A percentile compares a stretch with the other conserved stretches of the same genome.
These are phyloP conservation scores for Callosobruchus maculatus DNA, from an alignment of 2,888 invertebrate genomes.

Conservation along the genomic window DNA sequence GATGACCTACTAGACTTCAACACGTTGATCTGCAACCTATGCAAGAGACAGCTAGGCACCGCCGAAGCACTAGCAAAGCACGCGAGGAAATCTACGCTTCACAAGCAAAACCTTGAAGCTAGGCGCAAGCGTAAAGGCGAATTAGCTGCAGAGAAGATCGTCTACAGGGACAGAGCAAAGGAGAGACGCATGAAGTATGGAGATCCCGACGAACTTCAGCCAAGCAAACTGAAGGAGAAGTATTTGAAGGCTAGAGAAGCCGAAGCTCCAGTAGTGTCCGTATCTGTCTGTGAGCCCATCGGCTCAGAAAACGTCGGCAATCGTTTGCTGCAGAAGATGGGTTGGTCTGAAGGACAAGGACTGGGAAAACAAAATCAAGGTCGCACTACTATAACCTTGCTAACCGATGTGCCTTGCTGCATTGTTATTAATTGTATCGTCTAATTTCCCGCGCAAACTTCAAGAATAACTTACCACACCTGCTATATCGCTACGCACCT, in stretches of 20 bases:
- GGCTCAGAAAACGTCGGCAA: slow-evolving; percentile 91
- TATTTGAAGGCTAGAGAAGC: slow-evolving; percentile 60
- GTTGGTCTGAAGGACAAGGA: slow-evolving; percentile 97
- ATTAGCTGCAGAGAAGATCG: slow-evolving; percentile 37
- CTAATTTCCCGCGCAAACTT: no score
- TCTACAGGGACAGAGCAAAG: slow-evolving; percentile 92
- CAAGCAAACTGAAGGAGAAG: slow-evolving; percentile 69
- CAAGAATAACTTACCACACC: no score
- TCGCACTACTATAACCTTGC: slow-evolving; percentile 86
- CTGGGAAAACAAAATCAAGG: slow-evolving; percentile 92
- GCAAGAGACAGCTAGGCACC: slow-evolving; percentile 91
- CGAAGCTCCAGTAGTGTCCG: slow-evolving; percentile 49
- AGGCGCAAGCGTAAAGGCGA: slow-evolving; percentile 35
- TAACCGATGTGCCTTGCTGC: no score
- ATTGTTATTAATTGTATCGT: no score
- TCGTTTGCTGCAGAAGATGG: slow-evolving; percentile 96
- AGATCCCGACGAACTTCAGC: slow-evolving; percentile 75
- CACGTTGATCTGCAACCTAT: slow-evolving; percentile 89
- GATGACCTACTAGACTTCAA: slow-evolving; percentile 81
- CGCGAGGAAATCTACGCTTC: slow-evolving; percentile 88
- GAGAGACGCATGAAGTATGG: slow-evolving; percentile 93
- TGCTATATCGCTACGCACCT: no score
- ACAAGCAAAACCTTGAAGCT: slow-evolving; percentile 78
- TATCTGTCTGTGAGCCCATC: slow-evolving; percentile 65
- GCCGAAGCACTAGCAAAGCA: slow-evolving; percentile 87